Base-by-base conservation (phyloP, 2,113 vertebrate species). In the Dicrurus megarhynchus region DNA sequence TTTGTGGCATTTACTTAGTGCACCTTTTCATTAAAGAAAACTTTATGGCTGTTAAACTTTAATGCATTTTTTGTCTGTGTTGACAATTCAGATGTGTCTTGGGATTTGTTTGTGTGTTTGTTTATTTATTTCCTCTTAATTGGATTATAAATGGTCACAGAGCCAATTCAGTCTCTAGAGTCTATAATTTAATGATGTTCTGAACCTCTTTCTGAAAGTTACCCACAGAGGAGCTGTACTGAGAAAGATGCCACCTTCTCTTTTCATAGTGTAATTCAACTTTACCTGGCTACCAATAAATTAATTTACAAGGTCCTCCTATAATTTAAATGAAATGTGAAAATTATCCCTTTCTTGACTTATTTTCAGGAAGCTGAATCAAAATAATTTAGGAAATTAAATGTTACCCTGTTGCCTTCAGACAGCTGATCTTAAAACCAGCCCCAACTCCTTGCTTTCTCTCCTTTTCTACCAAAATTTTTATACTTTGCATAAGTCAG, bases 111-210 rank as follows among this genome's bases (percentile, higher is more conserved):
- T 87, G 47, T 87, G 63, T 81, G 42, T 85, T 82, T 92, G 46
- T 88, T 94, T 93, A 84, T 94, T 97, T 97, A 73, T 96, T 95
- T 92, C 42, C 76, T 89, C 84, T 89, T 91, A 96, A 97, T 94
- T 96, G 55, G 49, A 86, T 96, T 97, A 95, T 90, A 89, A 97
- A 93, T 90, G 82, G 77, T 91, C 65, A 88, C 30, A 80, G 67
- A 93, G 39, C 71, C 71, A 90, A 75, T 44, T 49, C 82, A 85
- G 37, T 93, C 64, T 81, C 89, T 61, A 91, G 49, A 82, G 93
- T 5, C 32, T 10, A 18, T 61, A 18, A 93, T 85, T 95, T 93
- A 96, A 93, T 32, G 6, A 89, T 17, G 19, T 42, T 84, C 70
- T 59, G 81, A 87, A 84, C 56, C 61, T 84, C 30, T 78, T 77